Percentiles rank a stretch among this genome's conserved stretches.
phyloP scores from a whole-genome alignment of 2,797 vertebrate species.

The Mormyrops boulengeri region DNA sequence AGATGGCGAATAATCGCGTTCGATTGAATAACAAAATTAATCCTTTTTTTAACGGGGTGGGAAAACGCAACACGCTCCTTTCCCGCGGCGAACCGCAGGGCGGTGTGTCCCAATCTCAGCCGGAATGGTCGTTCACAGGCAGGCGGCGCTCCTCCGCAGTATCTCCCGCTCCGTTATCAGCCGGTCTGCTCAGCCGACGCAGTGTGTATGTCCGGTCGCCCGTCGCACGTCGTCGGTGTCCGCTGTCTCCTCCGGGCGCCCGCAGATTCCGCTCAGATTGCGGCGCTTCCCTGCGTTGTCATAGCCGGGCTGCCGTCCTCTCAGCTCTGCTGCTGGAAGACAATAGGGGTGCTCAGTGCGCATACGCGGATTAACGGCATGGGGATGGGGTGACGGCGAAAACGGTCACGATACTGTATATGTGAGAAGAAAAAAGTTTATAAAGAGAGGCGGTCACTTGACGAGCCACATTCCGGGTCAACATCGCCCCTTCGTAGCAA shows the following conservation, averaged over 20 bases:
- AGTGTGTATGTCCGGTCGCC: conserved; percentile 40
- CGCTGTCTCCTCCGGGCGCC: conserved; percentile 29
- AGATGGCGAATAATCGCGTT: neutral
- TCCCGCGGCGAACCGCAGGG: conserved; percentile 29
- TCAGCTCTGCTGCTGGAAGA: conserved; percentile 46
- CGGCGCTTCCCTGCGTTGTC: conserved; percentile 51
- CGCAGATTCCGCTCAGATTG: conserved; percentile 51
- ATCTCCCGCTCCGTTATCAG: neutral
- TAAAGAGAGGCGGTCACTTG: neutral
- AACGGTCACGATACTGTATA: neutral
- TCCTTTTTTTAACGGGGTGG: neutral
- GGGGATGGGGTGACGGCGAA: conserved; percentile 28
- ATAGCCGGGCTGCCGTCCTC: conserved; percentile 39
- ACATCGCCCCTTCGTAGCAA: neutral
- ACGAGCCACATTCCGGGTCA: neutral
- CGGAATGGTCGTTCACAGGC: conserved; percentile 22
- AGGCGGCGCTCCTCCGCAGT: conserved; percentile 19
- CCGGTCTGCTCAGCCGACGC: conserved; percentile 49
- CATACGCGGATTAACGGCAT: conserved; percentile 54
- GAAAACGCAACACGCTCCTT: conserved; percentile 39
- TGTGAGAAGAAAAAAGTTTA: neutral
- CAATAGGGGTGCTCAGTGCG: conserved; percentile 64
- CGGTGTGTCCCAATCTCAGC: conserved; percentile 39
- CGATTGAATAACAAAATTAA: conserved; percentile 15
- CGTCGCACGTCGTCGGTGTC: conserved; percentile 2